Conservation (phyloP, 2,888 invertebrate species). For the Sylvicola cinctus region DNA sequence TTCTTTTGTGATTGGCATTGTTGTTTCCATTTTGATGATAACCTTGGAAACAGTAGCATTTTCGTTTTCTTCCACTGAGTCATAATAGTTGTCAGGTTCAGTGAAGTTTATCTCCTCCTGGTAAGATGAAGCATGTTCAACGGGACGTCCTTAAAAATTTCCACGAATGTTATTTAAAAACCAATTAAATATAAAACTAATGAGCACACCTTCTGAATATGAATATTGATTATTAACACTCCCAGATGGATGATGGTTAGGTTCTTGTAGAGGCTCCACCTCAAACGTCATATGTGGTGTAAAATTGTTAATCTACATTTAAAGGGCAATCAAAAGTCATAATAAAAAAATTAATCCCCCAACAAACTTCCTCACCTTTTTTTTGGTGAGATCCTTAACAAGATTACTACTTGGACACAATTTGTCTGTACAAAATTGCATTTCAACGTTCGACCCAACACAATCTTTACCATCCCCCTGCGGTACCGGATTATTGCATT, state of each 20-base stretch:
- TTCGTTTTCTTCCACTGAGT: too few species aligned
- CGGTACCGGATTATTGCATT: conserved; percentile 19
- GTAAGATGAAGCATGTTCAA: too few species aligned
- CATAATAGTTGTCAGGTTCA: too few species aligned
- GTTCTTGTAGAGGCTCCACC: not conserved
- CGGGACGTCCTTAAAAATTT: not conserved
- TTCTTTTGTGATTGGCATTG: not conserved
- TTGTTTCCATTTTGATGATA: not conserved
- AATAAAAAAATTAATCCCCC: too few species aligned
- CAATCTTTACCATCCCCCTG: conserved; percentile 23
- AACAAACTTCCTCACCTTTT: too few species aligned
- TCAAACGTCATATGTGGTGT: not conserved
- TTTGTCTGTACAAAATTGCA: conserved; percentile 5
- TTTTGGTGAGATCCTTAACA: not conserved
- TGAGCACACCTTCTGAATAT: conserved; percentile 16
- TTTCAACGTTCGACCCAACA: conserved; percentile 11
- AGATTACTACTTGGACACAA: not conserved
- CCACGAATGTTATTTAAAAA: conserved; percentile 1
- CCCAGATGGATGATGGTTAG: not conserved
- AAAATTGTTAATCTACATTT: not conserved
- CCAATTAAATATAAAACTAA: too few species aligned
- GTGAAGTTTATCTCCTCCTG: too few species aligned
- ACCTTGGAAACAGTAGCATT: not conserved
- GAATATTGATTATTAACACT: conserved; percentile 1
- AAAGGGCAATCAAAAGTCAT: not conserved